A percentile compares a stretch with the other conserved stretches of the same genome.
Evolutionary conservation across 2,797 vertebrate genomes (phyloP).

Genomic region (Pangasius larnaudii): DNA sequence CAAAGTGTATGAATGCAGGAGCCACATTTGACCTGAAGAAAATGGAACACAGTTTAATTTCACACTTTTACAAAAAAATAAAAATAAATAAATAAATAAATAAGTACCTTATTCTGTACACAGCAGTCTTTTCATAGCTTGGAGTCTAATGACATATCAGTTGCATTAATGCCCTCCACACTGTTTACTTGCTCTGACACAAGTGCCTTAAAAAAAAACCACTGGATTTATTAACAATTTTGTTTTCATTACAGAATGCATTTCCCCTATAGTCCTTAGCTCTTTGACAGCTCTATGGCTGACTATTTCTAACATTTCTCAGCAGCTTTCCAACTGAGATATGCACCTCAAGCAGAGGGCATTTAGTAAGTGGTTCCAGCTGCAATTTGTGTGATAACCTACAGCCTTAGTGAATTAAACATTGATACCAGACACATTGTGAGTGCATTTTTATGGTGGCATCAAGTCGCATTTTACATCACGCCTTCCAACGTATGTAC

Average conservation of each 20-base stretch:
- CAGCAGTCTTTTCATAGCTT: not conserved
- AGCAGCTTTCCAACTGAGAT: not conserved
- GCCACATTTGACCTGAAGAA: not conserved
- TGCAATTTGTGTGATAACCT: not conserved
- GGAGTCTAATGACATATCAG: not conserved
- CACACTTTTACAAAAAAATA: not conserved
- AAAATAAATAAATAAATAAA: not conserved
- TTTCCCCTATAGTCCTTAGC: not conserved
- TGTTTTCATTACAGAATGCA: not conserved
- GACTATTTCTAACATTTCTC: slow-evolving; percentile 6
- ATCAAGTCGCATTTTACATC: not conserved
- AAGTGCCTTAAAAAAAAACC: not conserved
- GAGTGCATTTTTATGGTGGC: not conserved
- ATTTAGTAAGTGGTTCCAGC: not conserved
- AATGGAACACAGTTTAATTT: not conserved
- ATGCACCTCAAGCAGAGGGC: not conserved
- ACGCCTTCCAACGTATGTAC: not conserved
- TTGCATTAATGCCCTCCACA: not conserved
- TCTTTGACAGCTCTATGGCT: not conserved
- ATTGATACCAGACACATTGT: not conserved
- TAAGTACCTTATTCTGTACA: not conserved
- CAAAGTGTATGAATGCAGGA: no score
- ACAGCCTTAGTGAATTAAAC: slow-evolving; percentile 8
- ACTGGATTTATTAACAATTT: not conserved
- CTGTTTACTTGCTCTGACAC: not conserved